A percentile compares a stretch with the other conserved stretches of the same genome.
Evolutionary conservation across 2,888 invertebrate species (phyloP).

Genomic region (Apeira syringaria): DNA sequence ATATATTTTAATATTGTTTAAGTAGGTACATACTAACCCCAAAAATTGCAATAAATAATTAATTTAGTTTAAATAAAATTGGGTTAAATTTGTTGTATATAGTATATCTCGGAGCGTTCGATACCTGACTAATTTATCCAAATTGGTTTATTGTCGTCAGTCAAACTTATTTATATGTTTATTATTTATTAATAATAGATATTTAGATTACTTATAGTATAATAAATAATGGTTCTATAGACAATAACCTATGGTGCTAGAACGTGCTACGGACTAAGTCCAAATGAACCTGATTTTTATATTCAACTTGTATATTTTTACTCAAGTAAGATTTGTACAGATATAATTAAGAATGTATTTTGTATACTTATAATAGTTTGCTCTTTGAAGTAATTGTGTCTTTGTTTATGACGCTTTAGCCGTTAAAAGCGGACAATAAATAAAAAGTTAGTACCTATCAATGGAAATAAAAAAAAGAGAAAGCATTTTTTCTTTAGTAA

Average conservation of each 20-base stretch:
- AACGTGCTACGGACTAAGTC: slow-evolving; percentile 77
- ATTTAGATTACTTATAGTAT: slow-evolving; percentile 23
- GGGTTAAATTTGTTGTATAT: slow-evolving; percentile 3
- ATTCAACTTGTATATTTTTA: slow-evolving; percentile 65
- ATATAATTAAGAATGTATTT: slow-evolving; percentile 50
- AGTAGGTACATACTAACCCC: too few species aligned
- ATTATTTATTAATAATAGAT: slow-evolving; percentile 31
- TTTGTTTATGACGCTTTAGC: slow-evolving; percentile 9
- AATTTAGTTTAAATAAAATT: too few species aligned
- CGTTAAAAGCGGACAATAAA: too few species aligned
- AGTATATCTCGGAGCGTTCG: slow-evolving; percentile 37
- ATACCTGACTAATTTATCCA: slow-evolving; percentile 41
- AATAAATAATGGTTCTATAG: slow-evolving; percentile 39
- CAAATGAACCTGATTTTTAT: slow-evolving; percentile 62
- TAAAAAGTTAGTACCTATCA: too few species aligned
- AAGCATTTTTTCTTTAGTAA: too few species aligned
- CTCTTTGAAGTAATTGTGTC: slow-evolving; percentile 34
- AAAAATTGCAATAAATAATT: too few species aligned
- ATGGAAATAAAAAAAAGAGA: too few species aligned
- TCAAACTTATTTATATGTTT: slow-evolving; percentile 35
- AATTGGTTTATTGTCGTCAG: slow-evolving; percentile 42
- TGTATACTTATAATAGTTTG: slow-evolving; percentile 27
- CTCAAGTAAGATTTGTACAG: slow-evolving; percentile 72
- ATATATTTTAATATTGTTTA: too few species aligned
- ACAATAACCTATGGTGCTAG: slow-evolving; percentile 70